These are phyloP conservation scores for Gallirallus australis DNA, from an alignment of 2,797 vertebrate genomes.

Conservation along the genomic window DNA sequence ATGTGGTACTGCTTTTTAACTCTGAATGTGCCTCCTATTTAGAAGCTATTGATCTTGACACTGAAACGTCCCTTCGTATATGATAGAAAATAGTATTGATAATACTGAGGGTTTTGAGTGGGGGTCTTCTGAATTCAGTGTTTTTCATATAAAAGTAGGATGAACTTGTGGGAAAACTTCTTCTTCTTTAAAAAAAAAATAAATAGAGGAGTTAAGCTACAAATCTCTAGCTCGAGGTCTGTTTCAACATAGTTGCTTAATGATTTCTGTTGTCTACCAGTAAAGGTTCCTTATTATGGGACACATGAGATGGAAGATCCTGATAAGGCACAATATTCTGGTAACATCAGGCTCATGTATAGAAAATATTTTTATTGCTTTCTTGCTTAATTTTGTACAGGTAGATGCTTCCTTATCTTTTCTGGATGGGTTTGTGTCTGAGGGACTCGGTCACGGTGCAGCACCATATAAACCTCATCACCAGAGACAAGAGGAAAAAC, in stretches of 20 bases:
- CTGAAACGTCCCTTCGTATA: neutral
- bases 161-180: neutral
- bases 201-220: neutral
- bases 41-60: neutral
- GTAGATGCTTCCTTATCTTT: conserved; percentile 97
- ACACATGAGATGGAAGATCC: neutral
- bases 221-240: neutral
- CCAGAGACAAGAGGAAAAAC: conserved; percentile 91
- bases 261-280: neutral
- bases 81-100: neutral
- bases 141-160: neutral
- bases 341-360: neutral
- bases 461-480: conserved; percentile 95
- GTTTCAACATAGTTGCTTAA: neutral
- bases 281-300: no score
- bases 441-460: conserved; percentile 88
- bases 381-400: conserved; percentile 73
- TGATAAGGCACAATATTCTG: neutral
- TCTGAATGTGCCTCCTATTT: neutral
- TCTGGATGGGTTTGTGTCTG: conserved; percentile 94
- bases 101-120: neutral
- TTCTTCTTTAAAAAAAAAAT: neutral
- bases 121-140: neutral
- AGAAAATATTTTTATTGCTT: neutral
- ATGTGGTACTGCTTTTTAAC: neutral